Conservation (phyloP, 2,888 invertebrate genomes). For the Luperina testacea region DNA sequence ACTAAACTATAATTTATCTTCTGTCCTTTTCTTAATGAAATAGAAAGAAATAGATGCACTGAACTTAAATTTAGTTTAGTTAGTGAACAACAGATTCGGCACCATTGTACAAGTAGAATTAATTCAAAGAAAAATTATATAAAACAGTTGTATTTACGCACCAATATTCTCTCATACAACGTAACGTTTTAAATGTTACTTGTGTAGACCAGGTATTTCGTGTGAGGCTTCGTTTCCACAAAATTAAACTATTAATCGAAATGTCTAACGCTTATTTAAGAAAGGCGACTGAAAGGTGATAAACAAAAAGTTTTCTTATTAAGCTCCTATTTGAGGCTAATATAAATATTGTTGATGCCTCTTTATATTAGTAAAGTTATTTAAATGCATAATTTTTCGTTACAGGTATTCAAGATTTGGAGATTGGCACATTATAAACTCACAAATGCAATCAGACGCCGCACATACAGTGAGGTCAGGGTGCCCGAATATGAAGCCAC, state of each 20-base stretch:
- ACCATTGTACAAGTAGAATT: too few relatives aligned
- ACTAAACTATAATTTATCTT: too few relatives aligned
- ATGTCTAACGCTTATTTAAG: not conserved
- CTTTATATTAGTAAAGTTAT: not conserved
- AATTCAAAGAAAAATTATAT: too few relatives aligned
- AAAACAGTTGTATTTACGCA: not conserved
- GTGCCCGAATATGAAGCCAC: constrained; percentile 72
- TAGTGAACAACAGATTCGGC: too few relatives aligned
- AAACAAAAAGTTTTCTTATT: not conserved
- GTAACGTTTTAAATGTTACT: not conserved
- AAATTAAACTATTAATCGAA: not conserved
- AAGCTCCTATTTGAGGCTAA: not conserved
- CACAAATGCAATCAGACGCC: constrained; percentile 56
- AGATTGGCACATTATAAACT: constrained; percentile 6
- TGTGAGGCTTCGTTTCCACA: not conserved
- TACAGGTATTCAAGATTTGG: constrained; percentile 42
- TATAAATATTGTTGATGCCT: not conserved
- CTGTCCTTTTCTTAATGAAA: too few relatives aligned
- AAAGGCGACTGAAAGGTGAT: not conserved
- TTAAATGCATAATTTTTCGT: constrained; percentile 22
- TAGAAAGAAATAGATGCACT: too few relatives aligned
- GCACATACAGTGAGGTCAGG: constrained; percentile 7
- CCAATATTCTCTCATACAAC: not conserved
- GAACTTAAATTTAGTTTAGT: too few relatives aligned
- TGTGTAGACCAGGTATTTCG: not conserved